Evolutionary conservation across 2,797 vertebrate genomes (phyloP).

Genomic region (Sebastes diploproa): DNA sequence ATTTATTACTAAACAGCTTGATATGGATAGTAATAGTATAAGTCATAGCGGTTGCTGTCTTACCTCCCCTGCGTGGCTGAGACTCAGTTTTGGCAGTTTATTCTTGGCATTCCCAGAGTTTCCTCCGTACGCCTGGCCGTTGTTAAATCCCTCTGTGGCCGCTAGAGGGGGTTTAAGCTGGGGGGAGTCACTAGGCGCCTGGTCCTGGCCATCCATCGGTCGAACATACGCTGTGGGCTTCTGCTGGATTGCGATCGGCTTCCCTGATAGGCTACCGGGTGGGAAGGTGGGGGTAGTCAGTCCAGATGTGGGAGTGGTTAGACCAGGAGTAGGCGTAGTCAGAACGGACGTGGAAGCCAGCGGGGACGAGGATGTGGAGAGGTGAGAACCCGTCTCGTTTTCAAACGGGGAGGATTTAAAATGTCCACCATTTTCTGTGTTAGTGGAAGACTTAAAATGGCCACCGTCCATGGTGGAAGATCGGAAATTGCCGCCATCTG

Average conservation of each 20-base stretch:
- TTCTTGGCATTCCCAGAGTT: constrained; percentile 86
- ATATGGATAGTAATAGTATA: not conserved
- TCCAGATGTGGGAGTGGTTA: constrained; percentile 82
- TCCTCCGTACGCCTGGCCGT: constrained; percentile 84
- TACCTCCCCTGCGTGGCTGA: constrained; percentile 93
- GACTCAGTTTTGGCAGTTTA: constrained; percentile 94
- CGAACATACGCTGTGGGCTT: constrained; percentile 94
- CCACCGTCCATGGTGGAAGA: constrained; percentile 83
- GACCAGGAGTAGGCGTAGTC: constrained; percentile 82
- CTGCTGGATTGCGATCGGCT: constrained; percentile 88
- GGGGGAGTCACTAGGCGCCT: constrained; percentile 89
- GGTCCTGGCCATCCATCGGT: constrained; percentile 95
- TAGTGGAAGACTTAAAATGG: constrained; percentile 81
- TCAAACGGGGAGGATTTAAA: constrained; percentile 82
- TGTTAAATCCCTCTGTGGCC: constrained; percentile 90
- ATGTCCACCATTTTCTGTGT: constrained; percentile 61
- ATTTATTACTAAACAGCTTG: not conserved
- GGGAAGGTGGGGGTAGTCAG: constrained; percentile 89
- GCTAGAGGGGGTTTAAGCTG: constrained; percentile 89
- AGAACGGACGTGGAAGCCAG: constrained; percentile 94
- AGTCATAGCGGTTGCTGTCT: constrained; percentile 53
- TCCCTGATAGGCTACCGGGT: constrained; percentile 87
- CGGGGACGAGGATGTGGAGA: constrained; percentile 81
- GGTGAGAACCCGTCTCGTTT: constrained; percentile 81
- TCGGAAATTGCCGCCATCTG: constrained; percentile 67